Percentiles rank a stretch among this genome's conserved stretches.
Evolutionary conservation across 2,113 vertebrate genomes (phyloP).

Genomic region (Nerophis lumbriciformis): DNA sequence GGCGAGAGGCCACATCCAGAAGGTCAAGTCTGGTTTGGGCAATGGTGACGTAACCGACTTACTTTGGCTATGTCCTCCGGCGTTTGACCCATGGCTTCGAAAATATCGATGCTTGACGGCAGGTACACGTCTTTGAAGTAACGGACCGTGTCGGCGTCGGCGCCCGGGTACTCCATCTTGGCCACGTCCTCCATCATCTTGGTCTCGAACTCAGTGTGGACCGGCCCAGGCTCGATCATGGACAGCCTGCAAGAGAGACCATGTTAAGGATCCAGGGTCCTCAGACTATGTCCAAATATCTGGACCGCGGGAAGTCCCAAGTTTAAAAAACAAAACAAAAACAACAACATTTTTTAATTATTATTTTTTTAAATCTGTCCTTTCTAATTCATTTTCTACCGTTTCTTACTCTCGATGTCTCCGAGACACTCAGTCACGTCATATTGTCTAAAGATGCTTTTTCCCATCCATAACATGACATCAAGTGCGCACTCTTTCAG

Average conservation of each 20-base stretch:
- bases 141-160: slow-evolving; percentile 72
- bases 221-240: slow-evolving; percentile 79
- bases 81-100: slow-evolving; percentile 76
- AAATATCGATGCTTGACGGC: slow-evolving; percentile 75
- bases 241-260: slow-evolving; percentile 57
- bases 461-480: too few species aligned
- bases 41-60: slow-evolving; percentile 14
- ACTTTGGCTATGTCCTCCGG: slow-evolving; percentile 77
- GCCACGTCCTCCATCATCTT: slow-evolving; percentile 79
- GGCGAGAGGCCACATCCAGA: neutral
- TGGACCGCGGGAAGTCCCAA: too few species aligned
- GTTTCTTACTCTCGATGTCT: too few species aligned
- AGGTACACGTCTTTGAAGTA: slow-evolving; percentile 79
- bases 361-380: too few species aligned
- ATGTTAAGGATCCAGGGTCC: neutral
- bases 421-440: too few species aligned
- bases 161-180: slow-evolving; percentile 73
- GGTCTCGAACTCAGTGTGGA: slow-evolving; percentile 79
- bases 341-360: too few species aligned
- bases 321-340: too few species aligned
- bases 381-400: too few species aligned
- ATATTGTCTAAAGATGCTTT: too few species aligned
- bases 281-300: too few species aligned
- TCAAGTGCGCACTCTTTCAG: too few species aligned
- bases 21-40: neutral